Base-by-base conservation (phyloP, 2,113 vertebrate genomes). In the Silurus meridionalis region DNA sequence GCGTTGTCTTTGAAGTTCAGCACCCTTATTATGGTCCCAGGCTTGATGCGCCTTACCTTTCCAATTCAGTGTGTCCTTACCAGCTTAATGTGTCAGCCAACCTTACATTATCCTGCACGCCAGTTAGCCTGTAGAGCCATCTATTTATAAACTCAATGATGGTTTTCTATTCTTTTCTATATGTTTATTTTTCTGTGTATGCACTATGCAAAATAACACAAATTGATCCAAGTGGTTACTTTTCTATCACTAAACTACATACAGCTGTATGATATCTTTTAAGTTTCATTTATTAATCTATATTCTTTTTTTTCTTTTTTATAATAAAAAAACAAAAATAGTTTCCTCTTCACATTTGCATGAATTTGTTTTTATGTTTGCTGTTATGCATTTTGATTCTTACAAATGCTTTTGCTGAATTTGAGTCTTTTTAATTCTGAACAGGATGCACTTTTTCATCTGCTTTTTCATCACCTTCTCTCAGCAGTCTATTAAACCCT, bases 1-100 rank as follows among this genome's bases (percentile, higher is more conserved):
- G 53, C 82, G 57, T 83, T 83, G 64, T 83, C 50, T 71, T 83
- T 71, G 52, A 57, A 83, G 66, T 78, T 85, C 23, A 84, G 53
- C n/a, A 78, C 19, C 8, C 60, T 79, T n/a, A 85, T 37, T 4
- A 85, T 85, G 28, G 46, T 66, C 21, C 58, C 55, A 66, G 6
- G 10, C 25, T 63, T 84, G 67, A 63, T 77, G 17, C 4, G 0
- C 46, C 7, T 84, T 63, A 28, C 67, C 25, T 48, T 67, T 84
- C 28, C 57, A 61, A 46, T 82, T 53, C 48, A 15, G 46, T 53
- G 48, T 53, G 50, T 25, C 50, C 6, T 67, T 50, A 69, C n/a
- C 61, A 66, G 23, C 63, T 82, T 63, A 25, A 60, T 53, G 50
- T 69, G 50, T 28, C 50, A 83, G 50, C 63, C 50, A 83, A 55